phyloP scores from a whole-genome alignment of 2,113 vertebrate genomes.

The Coreoperca whiteheadi region DNA sequence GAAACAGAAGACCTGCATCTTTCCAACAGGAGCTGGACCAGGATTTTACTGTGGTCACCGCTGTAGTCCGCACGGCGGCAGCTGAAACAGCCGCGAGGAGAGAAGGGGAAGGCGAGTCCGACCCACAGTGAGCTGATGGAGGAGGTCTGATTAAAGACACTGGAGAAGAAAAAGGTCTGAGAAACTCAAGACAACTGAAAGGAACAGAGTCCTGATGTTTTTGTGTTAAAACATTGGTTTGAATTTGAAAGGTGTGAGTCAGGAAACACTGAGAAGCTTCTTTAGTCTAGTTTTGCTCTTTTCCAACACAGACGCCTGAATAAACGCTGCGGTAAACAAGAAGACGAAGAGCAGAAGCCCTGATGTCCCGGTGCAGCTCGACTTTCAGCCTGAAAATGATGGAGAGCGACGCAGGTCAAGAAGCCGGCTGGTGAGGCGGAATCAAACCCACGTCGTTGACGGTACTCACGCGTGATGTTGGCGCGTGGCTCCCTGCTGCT shows the following conservation, averaged over 20 bases:
- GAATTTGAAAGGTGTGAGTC: background rate
- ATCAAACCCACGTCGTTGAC: background rate
- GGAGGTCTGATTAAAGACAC: background rate
- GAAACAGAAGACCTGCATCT: background rate
- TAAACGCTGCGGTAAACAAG: background rate
- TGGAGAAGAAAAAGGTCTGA: too few relatives aligned
- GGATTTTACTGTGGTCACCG: too few relatives aligned
- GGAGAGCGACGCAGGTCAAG: background rate
- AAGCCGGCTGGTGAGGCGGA: slow-evolving; percentile 4
- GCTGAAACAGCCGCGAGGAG: too few relatives aligned
- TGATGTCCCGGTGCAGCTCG: background rate
- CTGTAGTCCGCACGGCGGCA: too few relatives aligned
- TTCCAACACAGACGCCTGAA: background rate
- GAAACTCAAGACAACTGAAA: too few relatives aligned
- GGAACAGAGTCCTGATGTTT: background rate
- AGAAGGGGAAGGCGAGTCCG: too few relatives aligned
- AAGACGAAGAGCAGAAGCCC: background rate
- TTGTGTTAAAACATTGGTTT: background rate
- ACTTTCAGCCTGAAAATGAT: slow-evolving; percentile 7
- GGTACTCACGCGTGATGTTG: slow-evolving; percentile 51
- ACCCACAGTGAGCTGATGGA: background rate
- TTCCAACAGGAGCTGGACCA: too few relatives aligned
- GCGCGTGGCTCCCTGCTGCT: slow-evolving; percentile 42
- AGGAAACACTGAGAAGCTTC: too few relatives aligned
- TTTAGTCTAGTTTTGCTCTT: background rate